These are phyloP conservation scores for Cranoglanis bouderius DNA, from an alignment of 2,113 vertebrate genomes.

Conservation along the genomic window DNA sequence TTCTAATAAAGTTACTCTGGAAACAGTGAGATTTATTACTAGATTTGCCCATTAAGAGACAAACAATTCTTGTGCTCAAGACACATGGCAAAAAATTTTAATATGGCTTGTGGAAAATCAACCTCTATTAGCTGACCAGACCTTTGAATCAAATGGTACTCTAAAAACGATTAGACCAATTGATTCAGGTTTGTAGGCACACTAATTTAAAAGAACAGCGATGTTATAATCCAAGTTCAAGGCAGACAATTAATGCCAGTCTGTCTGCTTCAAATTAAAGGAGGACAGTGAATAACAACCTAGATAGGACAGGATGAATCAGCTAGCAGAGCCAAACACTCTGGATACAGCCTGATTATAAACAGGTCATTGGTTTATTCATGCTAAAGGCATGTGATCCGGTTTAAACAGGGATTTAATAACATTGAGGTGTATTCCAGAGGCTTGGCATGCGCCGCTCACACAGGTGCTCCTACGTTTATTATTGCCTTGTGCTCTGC, in stretches of 20 bases:
- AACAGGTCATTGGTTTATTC: slow-evolving; percentile 17
- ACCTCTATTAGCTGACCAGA: slow-evolving; percentile 13
- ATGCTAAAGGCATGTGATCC: slow-evolving; percentile 23
- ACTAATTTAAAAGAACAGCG: not conserved
- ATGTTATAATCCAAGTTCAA: slow-evolving; percentile 25
- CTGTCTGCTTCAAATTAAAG: not conserved
- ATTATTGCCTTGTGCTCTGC: slow-evolving; percentile 84
- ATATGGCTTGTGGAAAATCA: slow-evolving; percentile 1
- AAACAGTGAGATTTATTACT: slow-evolving; percentile 15
- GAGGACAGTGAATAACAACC: slow-evolving; percentile 29
- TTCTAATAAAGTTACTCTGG: slow-evolving; percentile 12
- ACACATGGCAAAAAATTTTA: not conserved
- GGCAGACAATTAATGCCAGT: not conserved
- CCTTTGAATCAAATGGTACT: not conserved
- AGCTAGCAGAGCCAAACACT: slow-evolving; percentile 48
- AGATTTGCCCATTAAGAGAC: not conserved
- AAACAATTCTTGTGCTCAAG: not conserved
- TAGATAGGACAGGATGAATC: slow-evolving; percentile 39
- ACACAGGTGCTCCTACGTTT: slow-evolving; percentile 65
- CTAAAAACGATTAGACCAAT: slow-evolving; percentile 2
- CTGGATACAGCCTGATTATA: slow-evolving; percentile 46
- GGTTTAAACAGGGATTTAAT: slow-evolving; percentile 26
- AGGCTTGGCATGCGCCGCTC: slow-evolving; percentile 57
- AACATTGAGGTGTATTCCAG: slow-evolving; percentile 54
- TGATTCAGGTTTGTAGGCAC: not conserved